These are phyloP conservation scores for Anomalospiza imberbis DNA, from an alignment of 2,797 vertebrate genomes.

Conservation along the genomic window DNA sequence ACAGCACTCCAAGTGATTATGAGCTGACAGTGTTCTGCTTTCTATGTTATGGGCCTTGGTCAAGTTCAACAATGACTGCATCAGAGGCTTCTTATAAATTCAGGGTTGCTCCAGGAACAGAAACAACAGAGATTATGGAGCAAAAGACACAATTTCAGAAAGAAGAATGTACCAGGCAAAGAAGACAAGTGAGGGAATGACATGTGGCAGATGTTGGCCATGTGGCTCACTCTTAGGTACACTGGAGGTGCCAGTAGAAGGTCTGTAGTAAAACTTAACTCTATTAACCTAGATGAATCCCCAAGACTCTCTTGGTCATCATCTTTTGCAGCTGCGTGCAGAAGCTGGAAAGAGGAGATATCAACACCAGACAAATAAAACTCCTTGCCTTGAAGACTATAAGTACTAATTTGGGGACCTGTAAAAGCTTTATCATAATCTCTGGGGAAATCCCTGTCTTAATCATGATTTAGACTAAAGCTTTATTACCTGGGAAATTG, in stretches of 20 bases:
- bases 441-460: not conserved
- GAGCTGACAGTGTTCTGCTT: not conserved
- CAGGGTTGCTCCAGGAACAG: not conserved
- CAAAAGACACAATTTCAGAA: not conserved
- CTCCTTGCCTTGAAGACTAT: not conserved
- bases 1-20: not conserved
- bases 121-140: not conserved
- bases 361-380: not conserved
- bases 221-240: not conserved
- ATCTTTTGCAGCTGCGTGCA: not conserved
- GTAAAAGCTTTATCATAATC: not conserved
- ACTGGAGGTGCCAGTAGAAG: not conserved
- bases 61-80: not conserved
- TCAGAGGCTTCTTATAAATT: not conserved
- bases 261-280: not conserved
- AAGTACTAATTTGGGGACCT: not conserved
- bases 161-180: not conserved
- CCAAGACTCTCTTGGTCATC: not conserved
- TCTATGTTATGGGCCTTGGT: not conserved
- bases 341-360: not conserved
- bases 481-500: not conserved
- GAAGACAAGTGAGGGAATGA: not conserved
- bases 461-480: not conserved
- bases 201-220: fast-evolving
- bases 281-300: not conserved